Evolutionary conservation across 2,797 vertebrate genomes (phyloP).

Genomic region (Etheostoma nigrum): DNA sequence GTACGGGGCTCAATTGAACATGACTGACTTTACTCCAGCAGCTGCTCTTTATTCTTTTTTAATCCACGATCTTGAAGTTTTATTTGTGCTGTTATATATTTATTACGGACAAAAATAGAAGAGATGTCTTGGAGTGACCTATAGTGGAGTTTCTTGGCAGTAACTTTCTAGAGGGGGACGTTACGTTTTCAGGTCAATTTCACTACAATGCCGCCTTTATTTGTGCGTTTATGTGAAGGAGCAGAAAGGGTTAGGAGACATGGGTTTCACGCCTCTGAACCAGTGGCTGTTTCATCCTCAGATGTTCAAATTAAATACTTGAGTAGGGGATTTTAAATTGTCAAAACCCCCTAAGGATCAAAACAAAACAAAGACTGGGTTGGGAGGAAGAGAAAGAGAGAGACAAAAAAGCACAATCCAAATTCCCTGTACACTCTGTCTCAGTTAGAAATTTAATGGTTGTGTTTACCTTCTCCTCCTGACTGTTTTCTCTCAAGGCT

Average conservation of each 20-base stretch:
- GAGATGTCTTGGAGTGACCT: slow-evolving; percentile 44
- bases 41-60: slow-evolving; percentile 69
- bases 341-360: slow-evolving; percentile 62
- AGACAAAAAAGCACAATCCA: slow-evolving; percentile 64
- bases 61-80: slow-evolving; percentile 77
- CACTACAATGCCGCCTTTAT: background rate
- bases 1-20: slow-evolving; percentile 83
- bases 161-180: slow-evolving; percentile 58
- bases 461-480: slow-evolving; percentile 82
- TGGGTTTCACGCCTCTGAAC: slow-evolving; percentile 6
- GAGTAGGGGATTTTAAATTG: slow-evolving; percentile 57
- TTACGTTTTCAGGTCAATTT: background rate
- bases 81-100: slow-evolving; percentile 83
- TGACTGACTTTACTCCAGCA: slow-evolving; percentile 75
- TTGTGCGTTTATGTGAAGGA: background rate
- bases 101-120: slow-evolving; percentile 77
- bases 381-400: slow-evolving; percentile 21
- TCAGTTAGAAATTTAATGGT: slow-evolving; percentile 80
- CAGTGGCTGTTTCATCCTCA: slow-evolving; percentile 36
- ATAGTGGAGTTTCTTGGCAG: slow-evolving; percentile 50
- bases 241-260: background rate
- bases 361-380: slow-evolving; percentile 71
- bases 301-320: slow-evolving; percentile 57
- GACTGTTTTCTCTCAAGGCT: slow-evolving; percentile 81
- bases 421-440: slow-evolving; percentile 68